Base-by-base conservation (phyloP, 2,113 vertebrate genomes). In the Oncorhynchus kisutch region DNA sequence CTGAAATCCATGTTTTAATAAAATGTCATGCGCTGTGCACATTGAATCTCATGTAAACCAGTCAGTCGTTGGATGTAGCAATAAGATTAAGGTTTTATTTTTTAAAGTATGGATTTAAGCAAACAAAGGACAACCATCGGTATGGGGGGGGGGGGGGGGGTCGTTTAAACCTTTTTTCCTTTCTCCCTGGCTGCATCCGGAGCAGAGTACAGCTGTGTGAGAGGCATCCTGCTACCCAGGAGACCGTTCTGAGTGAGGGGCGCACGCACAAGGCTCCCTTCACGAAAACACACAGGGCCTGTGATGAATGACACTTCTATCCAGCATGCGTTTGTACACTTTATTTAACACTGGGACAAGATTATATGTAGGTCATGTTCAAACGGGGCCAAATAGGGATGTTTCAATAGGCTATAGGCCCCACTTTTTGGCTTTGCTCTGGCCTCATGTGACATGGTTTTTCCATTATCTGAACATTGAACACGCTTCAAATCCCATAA, bases 201-300 rank as follows among this genome's bases (percentile, higher is more conserved):
- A 91, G 92, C 91, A 90, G 84, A 87, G 81, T 80, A 85, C 92
- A 92, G 91, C 92, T 91, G 92, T 92, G 89, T 83, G 87, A 74
- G 76, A 92, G 85, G 84, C 91, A 91, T 92, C 91, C 92, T 93
- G 91, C 91, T 77, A 81, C 76, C 69, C 68, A 12, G 80, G 71
- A 86, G 72, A 78, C 76, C 72, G 80, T 0, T 51, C 74, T 49
- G 16, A 88, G 72, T 81, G 73, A 84, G 85, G 65, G 62, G 81
- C 75, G 76, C 70, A 62, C 62, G 70, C 64, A 27, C 54, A 79
- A 77, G 80, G 71, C 68, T 48, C 39, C n/a, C 65, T 62, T 62
- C 7, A 62, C 18, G 7, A n/a, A 20, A 20, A 62, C 5, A 22
- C 5, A 62, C 2, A 62, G 59, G 59, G 20, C 59, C n/a, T 24